These are phyloP conservation scores for Trematomus bernacchii DNA, from an alignment of 2,797 vertebrate genomes.

Conservation along the genomic window DNA sequence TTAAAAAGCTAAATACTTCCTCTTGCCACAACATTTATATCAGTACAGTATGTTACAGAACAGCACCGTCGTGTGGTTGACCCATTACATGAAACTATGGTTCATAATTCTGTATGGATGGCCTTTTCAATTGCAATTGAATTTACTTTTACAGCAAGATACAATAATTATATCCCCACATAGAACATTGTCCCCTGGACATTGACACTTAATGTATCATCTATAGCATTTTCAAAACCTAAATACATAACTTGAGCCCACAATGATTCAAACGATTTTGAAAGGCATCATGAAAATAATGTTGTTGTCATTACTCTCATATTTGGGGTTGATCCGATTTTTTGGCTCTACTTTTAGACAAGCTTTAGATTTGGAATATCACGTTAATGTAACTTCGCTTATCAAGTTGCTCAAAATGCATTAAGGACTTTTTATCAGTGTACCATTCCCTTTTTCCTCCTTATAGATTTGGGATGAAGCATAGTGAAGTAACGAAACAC, in stretches of 20 bases:
- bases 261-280: not conserved
- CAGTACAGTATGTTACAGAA: not conserved
- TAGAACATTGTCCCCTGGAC: too few species aligned
- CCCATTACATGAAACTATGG: not conserved
- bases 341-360: not conserved
- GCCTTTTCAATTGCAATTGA: not conserved
- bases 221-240: not conserved
- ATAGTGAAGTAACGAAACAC: not conserved
- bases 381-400: not conserved
- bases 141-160: too few species aligned
- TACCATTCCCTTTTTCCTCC: too few species aligned
- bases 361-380: not conserved
- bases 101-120: not conserved
- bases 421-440: not conserved
- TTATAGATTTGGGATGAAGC: not conserved
- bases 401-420: not conserved
- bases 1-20: not conserved
- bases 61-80: constrained; percentile 21
- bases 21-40: too few species aligned
- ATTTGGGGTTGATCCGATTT: not conserved
- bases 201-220: not conserved
- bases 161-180: too few species aligned
- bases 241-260: not conserved
- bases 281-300: not conserved
- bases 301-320: not conserved